phyloP scores from a whole-genome alignment of 2,113 vertebrate genomes.

The Rhegmatorhina hoffmannsi region DNA sequence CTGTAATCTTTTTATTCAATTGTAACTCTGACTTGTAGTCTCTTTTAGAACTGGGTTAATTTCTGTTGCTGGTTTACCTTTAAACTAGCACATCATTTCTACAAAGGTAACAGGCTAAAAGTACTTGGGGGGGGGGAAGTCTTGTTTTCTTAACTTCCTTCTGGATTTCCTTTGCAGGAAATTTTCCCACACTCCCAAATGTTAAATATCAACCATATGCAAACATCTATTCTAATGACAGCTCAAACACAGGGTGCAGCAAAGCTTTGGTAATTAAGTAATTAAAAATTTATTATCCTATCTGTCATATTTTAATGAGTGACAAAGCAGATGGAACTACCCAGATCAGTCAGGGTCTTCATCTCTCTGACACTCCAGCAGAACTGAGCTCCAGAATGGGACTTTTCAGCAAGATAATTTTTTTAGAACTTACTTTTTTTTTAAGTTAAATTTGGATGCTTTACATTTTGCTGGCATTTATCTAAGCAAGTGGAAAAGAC shows the following conservation, averaged over 20 bases:
- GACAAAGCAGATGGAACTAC: not conserved
- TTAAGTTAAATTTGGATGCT: not conserved
- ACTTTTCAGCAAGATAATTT: not conserved
- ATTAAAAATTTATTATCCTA: not conserved
- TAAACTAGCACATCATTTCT: not conserved
- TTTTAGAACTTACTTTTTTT: not conserved
- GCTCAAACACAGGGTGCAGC: not conserved
- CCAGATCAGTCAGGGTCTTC: not conserved
- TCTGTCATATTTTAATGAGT: not conserved
- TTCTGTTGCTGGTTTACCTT: too few species aligned
- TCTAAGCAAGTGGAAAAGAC: not conserved
- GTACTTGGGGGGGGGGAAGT: not conserved
- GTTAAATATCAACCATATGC: not conserved
- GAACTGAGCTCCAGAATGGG: not conserved
- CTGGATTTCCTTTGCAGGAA: not conserved
- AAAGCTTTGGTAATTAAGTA: not conserved
- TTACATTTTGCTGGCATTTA: not conserved
- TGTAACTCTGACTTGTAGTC: too few species aligned
- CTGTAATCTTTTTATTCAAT: too few species aligned
- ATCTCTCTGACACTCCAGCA: not conserved
- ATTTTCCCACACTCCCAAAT: not conserved
- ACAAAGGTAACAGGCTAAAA: not conserved
- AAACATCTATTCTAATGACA: constrained; percentile 25
- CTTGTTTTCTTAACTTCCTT: not conserved
- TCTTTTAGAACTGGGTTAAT: too few species aligned